Conservation (phyloP, 1,140 invertebrate genomes). For the Ceratina australensis region DNA sequence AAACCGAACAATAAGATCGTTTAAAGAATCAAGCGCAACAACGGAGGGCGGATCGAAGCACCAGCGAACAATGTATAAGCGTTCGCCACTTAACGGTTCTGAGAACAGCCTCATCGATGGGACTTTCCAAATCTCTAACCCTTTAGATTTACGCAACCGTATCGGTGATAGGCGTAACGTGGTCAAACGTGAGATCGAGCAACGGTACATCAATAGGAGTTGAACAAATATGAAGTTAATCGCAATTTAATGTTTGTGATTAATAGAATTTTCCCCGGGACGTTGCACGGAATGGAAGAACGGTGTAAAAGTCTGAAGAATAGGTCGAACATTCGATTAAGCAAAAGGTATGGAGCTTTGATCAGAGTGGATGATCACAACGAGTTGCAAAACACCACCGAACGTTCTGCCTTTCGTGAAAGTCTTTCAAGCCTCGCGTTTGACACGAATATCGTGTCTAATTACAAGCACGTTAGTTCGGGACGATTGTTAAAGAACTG, state of each 20-base stretch:
- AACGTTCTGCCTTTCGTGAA: constrained; percentile 45
- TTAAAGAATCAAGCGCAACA: constrained; percentile 53
- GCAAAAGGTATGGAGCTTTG: constrained; percentile 3
- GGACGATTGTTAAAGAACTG: constrained; percentile 61
- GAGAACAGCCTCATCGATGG: constrained; percentile 47
- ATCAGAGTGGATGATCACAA: constrained; percentile 31
- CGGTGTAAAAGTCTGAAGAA: background rate
- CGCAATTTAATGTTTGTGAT: background rate
- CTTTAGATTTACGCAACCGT: constrained; percentile 55
- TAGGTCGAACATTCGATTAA: background rate
- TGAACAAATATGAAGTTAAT: too few relatives aligned
- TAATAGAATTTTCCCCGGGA: background rate
- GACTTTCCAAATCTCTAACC: constrained; percentile 53
- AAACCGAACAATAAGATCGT: constrained; percentile 56
- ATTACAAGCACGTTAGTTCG: constrained; percentile 58
- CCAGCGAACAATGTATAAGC: constrained; percentile 44
- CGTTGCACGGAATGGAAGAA: too few relatives aligned
- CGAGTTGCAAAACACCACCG: constrained; percentile 33
- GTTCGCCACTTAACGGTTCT: constrained; percentile 54
- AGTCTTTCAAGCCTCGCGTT: constrained; percentile 54
- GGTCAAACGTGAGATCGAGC: constrained; percentile 21
- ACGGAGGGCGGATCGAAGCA: constrained; percentile 57
- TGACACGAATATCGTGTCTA: constrained; percentile 63
- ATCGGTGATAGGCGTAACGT: constrained; percentile 43
- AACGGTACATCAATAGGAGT: constrained; percentile 11